phyloP scores from a whole-genome alignment of 1,140 invertebrate genomes.

The Nixonia krombeini region DNA sequence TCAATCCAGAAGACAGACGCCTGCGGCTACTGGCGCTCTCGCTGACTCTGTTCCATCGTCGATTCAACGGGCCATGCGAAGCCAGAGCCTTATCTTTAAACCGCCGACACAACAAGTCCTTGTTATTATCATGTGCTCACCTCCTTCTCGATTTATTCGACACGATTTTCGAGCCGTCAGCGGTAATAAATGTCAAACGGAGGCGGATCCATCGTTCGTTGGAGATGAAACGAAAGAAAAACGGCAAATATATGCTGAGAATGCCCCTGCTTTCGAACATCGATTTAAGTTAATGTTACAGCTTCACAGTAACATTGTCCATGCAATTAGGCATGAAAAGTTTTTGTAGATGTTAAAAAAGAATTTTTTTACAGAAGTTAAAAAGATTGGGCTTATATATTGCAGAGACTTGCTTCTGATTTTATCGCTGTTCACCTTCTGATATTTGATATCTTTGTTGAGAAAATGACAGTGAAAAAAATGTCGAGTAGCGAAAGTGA shows the following conservation, averaged over 20 bases:
- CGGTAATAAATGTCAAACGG: conserved; percentile 28
- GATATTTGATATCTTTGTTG: no score
- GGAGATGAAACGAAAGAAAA: conserved; percentile 15
- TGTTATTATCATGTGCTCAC: conserved; percentile 29
- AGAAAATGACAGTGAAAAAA: no score
- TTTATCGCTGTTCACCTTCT: no score
- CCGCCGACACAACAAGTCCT: conserved; percentile 6
- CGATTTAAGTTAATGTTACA: no score
- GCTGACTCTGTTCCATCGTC: conserved; percentile 9
- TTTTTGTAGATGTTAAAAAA: no score
- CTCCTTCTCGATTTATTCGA: conserved; percentile 18
- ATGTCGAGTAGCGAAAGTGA: no score
- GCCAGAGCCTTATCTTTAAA: conserved; percentile 6
- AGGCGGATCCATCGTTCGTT: conserved; percentile 13
- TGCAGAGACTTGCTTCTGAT: no score
- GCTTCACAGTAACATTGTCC: no score
- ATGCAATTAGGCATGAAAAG: no score
- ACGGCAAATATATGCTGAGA: background rate
- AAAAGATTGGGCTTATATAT: no score
- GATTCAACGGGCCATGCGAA: conserved; percentile 5
- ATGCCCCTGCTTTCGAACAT: background rate
- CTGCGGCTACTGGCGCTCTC: conserved; percentile 34
- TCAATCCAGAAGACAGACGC: conserved; percentile 64
- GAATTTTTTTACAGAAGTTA: no score
- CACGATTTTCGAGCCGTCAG: conserved; percentile 13